Conservation (phyloP, 2,888 invertebrate species). For the Lithodes maja region DNA sequence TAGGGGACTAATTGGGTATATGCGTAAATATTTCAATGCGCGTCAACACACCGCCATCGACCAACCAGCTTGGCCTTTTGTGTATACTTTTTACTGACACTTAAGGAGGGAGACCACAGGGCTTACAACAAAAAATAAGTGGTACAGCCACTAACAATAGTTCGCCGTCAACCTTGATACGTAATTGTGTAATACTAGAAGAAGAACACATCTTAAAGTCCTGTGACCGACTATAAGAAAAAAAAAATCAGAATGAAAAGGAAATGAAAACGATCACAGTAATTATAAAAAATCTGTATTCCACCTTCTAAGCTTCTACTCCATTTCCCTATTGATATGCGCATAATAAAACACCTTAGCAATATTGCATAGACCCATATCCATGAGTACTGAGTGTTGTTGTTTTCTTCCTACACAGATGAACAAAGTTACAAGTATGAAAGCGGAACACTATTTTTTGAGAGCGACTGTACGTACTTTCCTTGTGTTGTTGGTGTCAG, state of each 20-base stretch:
- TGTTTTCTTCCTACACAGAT: no score
- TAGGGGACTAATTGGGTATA: slow-evolving; percentile 47
- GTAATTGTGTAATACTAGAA: no score
- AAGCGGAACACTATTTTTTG: neutral
- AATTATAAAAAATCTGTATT: neutral
- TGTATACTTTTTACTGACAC: neutral
- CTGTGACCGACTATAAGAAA: neutral
- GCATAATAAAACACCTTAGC: no score
- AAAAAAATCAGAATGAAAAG: slow-evolving; percentile 3
- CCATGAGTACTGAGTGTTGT: no score
- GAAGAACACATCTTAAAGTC: no score
- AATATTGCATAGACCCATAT: no score
- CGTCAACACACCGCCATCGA: neutral
- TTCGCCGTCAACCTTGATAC: no score
- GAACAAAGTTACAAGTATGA: neutral
- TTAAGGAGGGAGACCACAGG: neutral
- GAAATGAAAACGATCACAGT: neutral
- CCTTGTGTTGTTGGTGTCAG: neutral
- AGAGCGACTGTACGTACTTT: no score
- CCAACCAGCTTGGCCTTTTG: neutral
- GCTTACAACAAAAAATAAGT: neutral
- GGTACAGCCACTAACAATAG: no score
- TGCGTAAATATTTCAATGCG: slow-evolving; percentile 20
- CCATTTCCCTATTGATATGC: no score
- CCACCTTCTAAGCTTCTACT: no score